These are phyloP conservation scores for Dryadula phaetusa DNA, from an alignment of 2,888 invertebrate species.

Conservation along the genomic window DNA sequence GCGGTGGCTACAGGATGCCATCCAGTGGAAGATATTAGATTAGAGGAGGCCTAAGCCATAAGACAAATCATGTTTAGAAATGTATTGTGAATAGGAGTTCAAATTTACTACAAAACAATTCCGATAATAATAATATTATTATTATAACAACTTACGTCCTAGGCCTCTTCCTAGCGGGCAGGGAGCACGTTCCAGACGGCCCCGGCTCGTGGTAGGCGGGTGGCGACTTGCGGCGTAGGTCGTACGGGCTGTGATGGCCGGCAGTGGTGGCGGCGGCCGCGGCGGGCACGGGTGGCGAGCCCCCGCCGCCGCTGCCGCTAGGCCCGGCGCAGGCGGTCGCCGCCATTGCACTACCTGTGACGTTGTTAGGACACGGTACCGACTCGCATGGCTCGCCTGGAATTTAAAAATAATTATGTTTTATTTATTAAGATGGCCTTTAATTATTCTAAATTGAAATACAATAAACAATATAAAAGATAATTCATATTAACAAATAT, in stretches of 20 bases:
- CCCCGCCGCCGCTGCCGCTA: slow-evolving; percentile 80
- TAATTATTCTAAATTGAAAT: not conserved
- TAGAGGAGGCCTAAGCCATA: too few relatives aligned
- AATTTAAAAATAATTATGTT: slow-evolving; percentile 49
- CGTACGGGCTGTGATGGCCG: slow-evolving; percentile 94
- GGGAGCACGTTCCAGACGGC: slow-evolving; percentile 86
- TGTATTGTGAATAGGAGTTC: too few relatives aligned
- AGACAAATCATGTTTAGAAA: too few relatives aligned
- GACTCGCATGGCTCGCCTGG: slow-evolving; percentile 92
- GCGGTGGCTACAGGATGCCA: too few relatives aligned
- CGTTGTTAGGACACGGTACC: slow-evolving; percentile 88
- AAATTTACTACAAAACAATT: too few relatives aligned
- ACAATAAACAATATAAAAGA: too few relatives aligned
- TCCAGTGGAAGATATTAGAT: too few relatives aligned
- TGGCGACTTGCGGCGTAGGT: slow-evolving; percentile 93
- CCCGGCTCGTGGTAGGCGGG: slow-evolving; percentile 89
- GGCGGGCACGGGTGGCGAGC: slow-evolving; percentile 81
- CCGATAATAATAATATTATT: too few relatives aligned
- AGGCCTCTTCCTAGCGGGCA: slow-evolving; percentile 94
- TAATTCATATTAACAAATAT: too few relatives aligned
- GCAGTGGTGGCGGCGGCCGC: slow-evolving; percentile 88
- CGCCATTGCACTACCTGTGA: slow-evolving; percentile 80
- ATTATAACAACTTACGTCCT: slow-evolving; percentile 84
- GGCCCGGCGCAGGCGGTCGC: slow-evolving; percentile 79
- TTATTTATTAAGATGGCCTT: not conserved